Conservation (phyloP, 2,888 invertebrate genomes). For the Monopis laevigella region DNA sequence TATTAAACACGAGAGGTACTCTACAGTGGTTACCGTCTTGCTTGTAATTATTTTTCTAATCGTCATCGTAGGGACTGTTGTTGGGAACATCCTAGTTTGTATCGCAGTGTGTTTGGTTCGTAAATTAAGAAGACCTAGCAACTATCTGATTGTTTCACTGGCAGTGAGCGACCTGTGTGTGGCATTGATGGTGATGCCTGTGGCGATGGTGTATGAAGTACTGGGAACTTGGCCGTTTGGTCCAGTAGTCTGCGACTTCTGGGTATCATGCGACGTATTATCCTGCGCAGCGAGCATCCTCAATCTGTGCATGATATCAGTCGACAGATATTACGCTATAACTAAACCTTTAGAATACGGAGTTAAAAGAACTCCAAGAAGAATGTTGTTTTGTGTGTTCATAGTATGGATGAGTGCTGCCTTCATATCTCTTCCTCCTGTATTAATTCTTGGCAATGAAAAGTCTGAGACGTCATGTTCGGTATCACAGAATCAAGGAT, state of each 20-base stretch:
- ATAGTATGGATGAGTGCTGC: slow-evolving; percentile 94
- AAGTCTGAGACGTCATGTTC: slow-evolving; percentile 80
- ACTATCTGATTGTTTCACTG: slow-evolving; percentile 91
- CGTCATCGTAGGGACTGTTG: slow-evolving; percentile 81
- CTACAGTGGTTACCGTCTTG: slow-evolving; percentile 66
- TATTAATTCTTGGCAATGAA: slow-evolving; percentile 89
- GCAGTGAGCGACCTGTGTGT: slow-evolving; percentile 97
- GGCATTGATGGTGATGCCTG: slow-evolving; percentile 96
- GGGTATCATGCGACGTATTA: slow-evolving; percentile 97
- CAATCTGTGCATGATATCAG: slow-evolving; percentile 97
- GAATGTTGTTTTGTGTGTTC: slow-evolving; percentile 91
- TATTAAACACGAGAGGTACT: slow-evolving; percentile 54
- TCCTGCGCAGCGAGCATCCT: slow-evolving; percentile 99
- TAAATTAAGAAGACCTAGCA: slow-evolving; percentile 88
- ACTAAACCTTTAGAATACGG: slow-evolving; percentile 95
- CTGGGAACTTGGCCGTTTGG: slow-evolving; percentile 95
- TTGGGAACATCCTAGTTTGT: slow-evolving; percentile 93
- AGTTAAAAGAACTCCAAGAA: slow-evolving; percentile 89
- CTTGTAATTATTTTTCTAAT: slow-evolving; percentile 77
- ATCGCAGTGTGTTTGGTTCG: slow-evolving; percentile 95
- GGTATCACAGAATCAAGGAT: slow-evolving; percentile 93
- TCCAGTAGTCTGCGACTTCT: slow-evolving; percentile 89
- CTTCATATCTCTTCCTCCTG: slow-evolving; percentile 91
- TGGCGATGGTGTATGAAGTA: slow-evolving; percentile 94
- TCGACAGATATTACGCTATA: slow-evolving; percentile 93